Evolutionary conservation across 1,140 invertebrate genomes (phyloP).

Genomic region (Drosophila albomicans): DNA sequence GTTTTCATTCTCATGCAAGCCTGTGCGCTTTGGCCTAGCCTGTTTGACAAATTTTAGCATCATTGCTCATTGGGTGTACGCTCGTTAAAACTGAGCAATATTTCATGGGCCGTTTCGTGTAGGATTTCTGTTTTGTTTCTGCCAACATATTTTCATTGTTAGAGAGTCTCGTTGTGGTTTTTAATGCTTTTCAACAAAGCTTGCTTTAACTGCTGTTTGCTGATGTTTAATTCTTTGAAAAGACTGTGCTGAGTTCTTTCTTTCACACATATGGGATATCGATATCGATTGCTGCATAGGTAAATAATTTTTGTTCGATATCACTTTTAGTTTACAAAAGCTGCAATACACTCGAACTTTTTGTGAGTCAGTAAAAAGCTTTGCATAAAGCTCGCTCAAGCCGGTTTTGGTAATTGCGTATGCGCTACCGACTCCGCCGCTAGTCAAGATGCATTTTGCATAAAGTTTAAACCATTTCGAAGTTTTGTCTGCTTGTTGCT

Average conservation of each 20-base stretch:
- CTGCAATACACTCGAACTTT: background rate
- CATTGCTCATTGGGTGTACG: conserved; percentile 48
- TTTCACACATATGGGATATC: too few relatives aligned
- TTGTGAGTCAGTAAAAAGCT: conserved; percentile 35
- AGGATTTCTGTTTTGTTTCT: conserved; percentile 44
- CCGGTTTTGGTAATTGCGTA: conserved; percentile 66
- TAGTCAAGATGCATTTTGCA: conserved; percentile 58
- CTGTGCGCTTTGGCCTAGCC: conserved; percentile 30
- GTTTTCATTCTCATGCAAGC: background rate
- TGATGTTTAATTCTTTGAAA: conserved; percentile 32
- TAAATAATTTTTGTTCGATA: too few relatives aligned
- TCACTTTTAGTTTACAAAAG: too few relatives aligned
- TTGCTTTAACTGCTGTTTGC: conserved; percentile 4
- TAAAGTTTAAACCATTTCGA: conserved; percentile 45
- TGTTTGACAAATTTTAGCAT: conserved; percentile 72
- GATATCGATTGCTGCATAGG: too few relatives aligned
- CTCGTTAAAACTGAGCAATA: conserved; percentile 69
- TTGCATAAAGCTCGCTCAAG: conserved; percentile 29
- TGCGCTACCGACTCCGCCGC: conserved; percentile 46
- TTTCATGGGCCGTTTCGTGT: conserved; percentile 57
- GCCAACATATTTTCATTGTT: conserved; percentile 22
- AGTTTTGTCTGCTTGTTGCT: conserved; percentile 16
- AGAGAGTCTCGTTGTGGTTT: conserved; percentile 6
- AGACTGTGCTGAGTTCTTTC: conserved; percentile 1
- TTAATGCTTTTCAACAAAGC: conserved; percentile 22